These are phyloP conservation scores for Channa maculata DNA, from an alignment of 2,113 vertebrate species.

Conservation along the genomic window DNA sequence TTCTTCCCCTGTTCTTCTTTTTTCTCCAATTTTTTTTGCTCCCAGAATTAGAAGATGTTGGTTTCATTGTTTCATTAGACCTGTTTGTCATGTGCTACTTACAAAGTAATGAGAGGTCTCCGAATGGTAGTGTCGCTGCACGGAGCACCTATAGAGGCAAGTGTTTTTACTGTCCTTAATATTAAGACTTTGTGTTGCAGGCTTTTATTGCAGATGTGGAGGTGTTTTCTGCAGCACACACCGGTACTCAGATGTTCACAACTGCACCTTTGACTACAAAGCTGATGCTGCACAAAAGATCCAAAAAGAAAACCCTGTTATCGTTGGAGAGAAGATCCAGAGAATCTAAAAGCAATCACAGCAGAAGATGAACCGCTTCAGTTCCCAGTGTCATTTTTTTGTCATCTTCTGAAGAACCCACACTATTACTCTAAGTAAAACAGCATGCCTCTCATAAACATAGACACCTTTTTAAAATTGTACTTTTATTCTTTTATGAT, in stretches of 20 bases:
- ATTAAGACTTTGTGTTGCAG: neutral
- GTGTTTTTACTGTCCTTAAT: neutral
- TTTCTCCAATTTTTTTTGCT: too few relatives aligned
- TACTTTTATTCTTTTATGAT: neutral
- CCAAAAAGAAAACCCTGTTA: constrained; percentile 8
- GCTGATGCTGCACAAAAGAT: constrained; percentile 10
- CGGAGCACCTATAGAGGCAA: too few relatives aligned
- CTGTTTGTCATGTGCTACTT: too few relatives aligned
- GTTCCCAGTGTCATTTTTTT: neutral
- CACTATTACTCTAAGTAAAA: too few relatives aligned
- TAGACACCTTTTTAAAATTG: neutral
- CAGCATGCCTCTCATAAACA: neutral
- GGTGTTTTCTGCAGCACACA: neutral
- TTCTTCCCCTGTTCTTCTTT: too few relatives aligned
- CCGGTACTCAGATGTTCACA: constrained; percentile 7
- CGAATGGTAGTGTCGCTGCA: too few relatives aligned
- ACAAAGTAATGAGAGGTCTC: too few relatives aligned
- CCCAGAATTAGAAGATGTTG: too few relatives aligned
- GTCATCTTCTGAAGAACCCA: neutral
- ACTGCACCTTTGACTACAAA: constrained; percentile 27
- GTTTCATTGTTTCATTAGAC: too few relatives aligned
- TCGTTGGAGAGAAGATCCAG: constrained; percentile 10
- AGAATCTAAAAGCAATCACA: neutral
- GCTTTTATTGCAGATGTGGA: constrained; percentile 25
- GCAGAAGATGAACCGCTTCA: neutral